Evolutionary conservation across 2,888 invertebrate species (phyloP), one percentile per base, ranked within the genome.

Genomic region (Cremastinae sp.): DNA sequence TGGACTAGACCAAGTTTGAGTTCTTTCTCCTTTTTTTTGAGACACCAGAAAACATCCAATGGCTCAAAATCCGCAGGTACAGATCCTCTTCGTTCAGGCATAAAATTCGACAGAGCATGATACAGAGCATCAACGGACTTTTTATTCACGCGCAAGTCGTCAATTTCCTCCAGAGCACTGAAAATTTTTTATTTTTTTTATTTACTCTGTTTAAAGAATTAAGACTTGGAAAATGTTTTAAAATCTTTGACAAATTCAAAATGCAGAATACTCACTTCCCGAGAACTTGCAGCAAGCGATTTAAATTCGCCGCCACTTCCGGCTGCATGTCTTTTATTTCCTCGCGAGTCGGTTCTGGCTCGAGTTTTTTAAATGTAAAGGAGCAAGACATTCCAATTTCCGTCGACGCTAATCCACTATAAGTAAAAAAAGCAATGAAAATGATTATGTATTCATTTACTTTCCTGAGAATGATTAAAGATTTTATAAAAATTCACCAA

Each of bases 31-130:
- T 85, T 87, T 7, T 70, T 53, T 61, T 83, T 86, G 4, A 89
- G 35, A 66, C 89, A 89, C 61, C 79, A 88, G 47, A 83, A 86
- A 16, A 89, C 43, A 74, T 89, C 89, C 1, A 86, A 70, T 0
- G 84, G 84, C 22, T 72, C 47, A 35, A 88, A 41, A 7, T 82
- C 74, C 5, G 28, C 16, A 0, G 75, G 20, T 8, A 80, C 28
- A 0, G 79, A 66, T 0, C 78, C 72, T 37, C 75, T 72, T 2
- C 78, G 45, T 5, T 85, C 83, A 0, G 85, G 82, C 7, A 84
- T 78, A 66, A 86, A 88, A 16, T 78, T 81, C 0, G 77, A 61
- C 12, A 89, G 74, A 7, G 79, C 66, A 18, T 88, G 82, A 55
- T 85, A 80, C 5, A 89, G 69, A 51, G 71, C 75, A 4, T 78